Base-by-base conservation (phyloP, 2,888 invertebrate species). In the Folsomia manolachei region DNA sequence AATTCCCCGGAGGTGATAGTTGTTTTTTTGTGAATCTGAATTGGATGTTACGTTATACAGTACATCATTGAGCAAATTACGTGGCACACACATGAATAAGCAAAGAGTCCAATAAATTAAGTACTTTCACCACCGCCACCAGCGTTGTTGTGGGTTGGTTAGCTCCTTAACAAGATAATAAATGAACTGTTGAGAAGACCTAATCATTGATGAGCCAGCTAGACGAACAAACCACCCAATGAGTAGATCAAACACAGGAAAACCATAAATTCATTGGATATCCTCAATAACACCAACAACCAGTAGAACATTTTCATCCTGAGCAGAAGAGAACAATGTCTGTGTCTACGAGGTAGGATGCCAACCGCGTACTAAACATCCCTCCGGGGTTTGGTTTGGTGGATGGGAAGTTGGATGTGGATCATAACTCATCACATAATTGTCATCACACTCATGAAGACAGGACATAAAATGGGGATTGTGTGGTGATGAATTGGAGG, bases 391-490 rank as follows among this genome's bases (percentile, higher is more conserved):
- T 56, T 56, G 39, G 39, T 39, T 39, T 39, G 39, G 39, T 39
- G 56, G 56, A 56, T 21, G 56, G 51, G 9, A 18, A 18, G 4
- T 56, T 56, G 56, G 56, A 7, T 51, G 51, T 56, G 56, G 56
- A 51, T 51, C 65, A 66, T 66, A 66, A 66, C 65, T 66, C 65
- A 66, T 64, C n/a, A 52, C 52, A 52, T 66, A 66, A 66, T 66
- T 66, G 65, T 66, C 65, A 66, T 66, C 65, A 19, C 24, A n/a
- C 65, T 66, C 52, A 23, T 27, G 51, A 27, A 51, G 27, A 64
- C 25, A 64, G 39, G 52, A 39, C n/a, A 66, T 39, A 66, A 39
- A 66, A 66, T 39, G 51, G 24, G 65, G 65, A 39, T 27, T 39
- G 27, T 64, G 14, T 19, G 9, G 65, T 66, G 65, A 66, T 66